phyloP scores from a whole-genome alignment of 2,113 vertebrate genomes.

The Cercopithecus mona region DNA sequence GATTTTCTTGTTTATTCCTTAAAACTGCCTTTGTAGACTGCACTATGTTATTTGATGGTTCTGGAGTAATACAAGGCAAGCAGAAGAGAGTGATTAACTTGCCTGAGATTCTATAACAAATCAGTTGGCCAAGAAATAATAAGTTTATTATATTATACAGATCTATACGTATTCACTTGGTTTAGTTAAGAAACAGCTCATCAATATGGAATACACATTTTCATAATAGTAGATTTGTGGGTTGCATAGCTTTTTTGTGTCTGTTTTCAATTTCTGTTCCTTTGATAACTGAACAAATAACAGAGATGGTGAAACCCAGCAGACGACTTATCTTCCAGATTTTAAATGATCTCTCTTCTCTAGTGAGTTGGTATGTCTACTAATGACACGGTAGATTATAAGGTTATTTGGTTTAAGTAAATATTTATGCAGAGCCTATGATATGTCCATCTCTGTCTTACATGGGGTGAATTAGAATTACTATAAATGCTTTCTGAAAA shows the following conservation, averaged over 20 bases:
- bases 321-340: slow-evolving; percentile 51
- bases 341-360: slow-evolving; percentile 51
- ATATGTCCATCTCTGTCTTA: neutral
- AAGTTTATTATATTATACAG: neutral
- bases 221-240: slow-evolving; percentile 58
- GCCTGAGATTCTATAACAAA: neutral
- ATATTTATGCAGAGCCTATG: neutral
- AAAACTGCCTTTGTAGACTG: neutral
- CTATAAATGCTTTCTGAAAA: neutral
- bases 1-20: neutral
- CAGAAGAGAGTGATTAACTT: neutral
- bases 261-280: slow-evolving; percentile 74
- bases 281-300: slow-evolving; percentile 72
- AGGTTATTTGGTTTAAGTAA: neutral
- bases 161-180: slow-evolving; percentile 4
- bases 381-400: slow-evolving; percentile 49
- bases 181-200: slow-evolving; percentile 14
- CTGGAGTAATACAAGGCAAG: neutral
- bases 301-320: slow-evolving; percentile 49
- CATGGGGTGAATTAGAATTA: neutral
- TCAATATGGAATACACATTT: slow-evolving; percentile 44
- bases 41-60: neutral
- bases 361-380: slow-evolving; percentile 57
- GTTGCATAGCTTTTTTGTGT: slow-evolving; percentile 32
- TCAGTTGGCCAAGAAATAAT: neutral